Percentiles rank a stretch among this genome's conserved stretches.
Evolutionary conservation across 2,888 invertebrate species (phyloP).

Genomic region (Adelognathus sp.): DNA sequence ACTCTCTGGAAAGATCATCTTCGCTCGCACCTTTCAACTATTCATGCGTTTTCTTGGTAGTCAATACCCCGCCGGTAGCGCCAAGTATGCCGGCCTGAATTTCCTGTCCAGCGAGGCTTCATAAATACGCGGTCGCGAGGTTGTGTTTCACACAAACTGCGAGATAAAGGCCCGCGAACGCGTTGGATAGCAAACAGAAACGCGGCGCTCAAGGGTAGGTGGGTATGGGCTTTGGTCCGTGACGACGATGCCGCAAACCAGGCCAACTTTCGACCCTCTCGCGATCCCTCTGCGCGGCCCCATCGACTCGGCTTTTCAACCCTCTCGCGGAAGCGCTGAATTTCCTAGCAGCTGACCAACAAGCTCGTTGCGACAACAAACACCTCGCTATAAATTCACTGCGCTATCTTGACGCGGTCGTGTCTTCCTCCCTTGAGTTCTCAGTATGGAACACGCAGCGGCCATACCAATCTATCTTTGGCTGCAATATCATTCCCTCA

Average conservation of each 20-base stretch:
- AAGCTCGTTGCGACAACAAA: conserved; percentile 18
- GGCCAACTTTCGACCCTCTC: conserved; percentile 63
- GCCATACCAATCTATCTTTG: neutral
- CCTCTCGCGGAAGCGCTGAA: conserved; percentile 20
- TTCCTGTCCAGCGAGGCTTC: conserved; percentile 66
- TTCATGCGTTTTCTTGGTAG: conserved; percentile 63
- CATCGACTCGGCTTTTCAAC: conserved; percentile 34
- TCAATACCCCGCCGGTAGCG: conserved; percentile 60
- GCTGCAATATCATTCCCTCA: neutral
- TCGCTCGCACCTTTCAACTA: conserved; percentile 64
- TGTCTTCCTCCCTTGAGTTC: neutral
- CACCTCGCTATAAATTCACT: conserved; percentile 13
- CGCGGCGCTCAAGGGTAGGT: conserved; percentile 3
- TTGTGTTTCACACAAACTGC: conserved; percentile 40
- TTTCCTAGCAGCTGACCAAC: conserved; percentile 33
- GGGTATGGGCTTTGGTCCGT: conserved; percentile 26
- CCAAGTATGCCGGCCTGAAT: conserved; percentile 63
- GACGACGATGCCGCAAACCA: conserved; percentile 61
- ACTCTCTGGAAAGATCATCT: conserved; percentile 27
- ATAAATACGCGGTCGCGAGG: conserved; percentile 67
- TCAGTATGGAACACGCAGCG: neutral
- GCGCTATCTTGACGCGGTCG: neutral
- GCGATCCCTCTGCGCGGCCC: neutral
- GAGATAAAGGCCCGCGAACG: conserved; percentile 42
- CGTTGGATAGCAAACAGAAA: conserved; percentile 42